Base-by-base conservation (phyloP, 30 jellyfish, hydroid and myxozoan species). In the Aurelia aurita region DNA sequence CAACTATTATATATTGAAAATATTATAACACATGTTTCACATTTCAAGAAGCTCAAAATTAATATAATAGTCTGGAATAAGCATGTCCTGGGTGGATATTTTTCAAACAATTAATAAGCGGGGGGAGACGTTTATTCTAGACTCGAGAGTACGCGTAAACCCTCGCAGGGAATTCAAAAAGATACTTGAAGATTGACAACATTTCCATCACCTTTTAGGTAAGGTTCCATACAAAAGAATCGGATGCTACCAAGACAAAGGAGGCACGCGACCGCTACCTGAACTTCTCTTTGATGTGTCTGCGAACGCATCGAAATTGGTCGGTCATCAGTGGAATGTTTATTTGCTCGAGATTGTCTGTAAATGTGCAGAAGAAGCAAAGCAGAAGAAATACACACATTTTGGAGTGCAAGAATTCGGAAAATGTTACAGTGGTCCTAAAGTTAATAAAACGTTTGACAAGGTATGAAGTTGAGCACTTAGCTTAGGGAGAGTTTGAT, bases 371-470 rank as follows among this genome's bases (percentile, higher is more conserved):
- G 77, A 82, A 51, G 63, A 69, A 43, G 93, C 98, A 10, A 84
- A 82, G 64, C 75, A 55, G 57, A 77, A 67, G 44, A 87, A 83
- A 35, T 93, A 74, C 82, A 76, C 96, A 4, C 98, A 93, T 58
- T 93, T 93, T 72, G 96, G 97, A 4, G 21, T 93, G 72, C 97
- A 88, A 58, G 91, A 93, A 39, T 82, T 67, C 20, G 97, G 96
- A 21, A 88, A 79, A 46, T 93, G 98, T 74, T 78, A 69, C 55
- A 88, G 97, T 34, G 97, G 98, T 0, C 90, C 97, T 19, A 64
- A 62, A 54, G 96, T 82, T 16, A 85, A 80, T 44, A 53, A 59
- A 14, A 92, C 96, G 13, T 92, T 14, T 79, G 77, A 79, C 54
- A 86, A 87, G 86, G 97, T 82, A 39, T 9, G 51, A 39, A 39